Evolutionary conservation across 35 echinoderm and acorn worm species (phyloP).

Genomic region (Strongylocentrotus purpuratus): DNA sequence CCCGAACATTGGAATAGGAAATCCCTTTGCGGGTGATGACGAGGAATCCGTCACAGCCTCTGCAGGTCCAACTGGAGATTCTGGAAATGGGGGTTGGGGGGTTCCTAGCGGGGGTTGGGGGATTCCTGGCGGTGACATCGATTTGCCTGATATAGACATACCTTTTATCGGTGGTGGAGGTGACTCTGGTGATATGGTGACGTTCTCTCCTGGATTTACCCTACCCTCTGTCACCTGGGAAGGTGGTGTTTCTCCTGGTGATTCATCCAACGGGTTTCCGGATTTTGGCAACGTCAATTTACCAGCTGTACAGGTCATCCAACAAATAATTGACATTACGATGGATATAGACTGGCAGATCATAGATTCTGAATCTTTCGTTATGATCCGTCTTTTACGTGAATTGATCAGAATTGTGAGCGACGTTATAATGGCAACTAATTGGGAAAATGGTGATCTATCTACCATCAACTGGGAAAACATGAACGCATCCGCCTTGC

Average conservation of each 20-base stretch:
- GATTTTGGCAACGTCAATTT: not conserved
- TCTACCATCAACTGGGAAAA: not conserved
- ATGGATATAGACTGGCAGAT: not conserved
- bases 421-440: not conserved
- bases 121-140: not conserved
- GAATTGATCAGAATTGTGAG: not conserved
- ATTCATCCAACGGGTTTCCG: not conserved
- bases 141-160: not conserved
- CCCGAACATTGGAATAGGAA: not conserved
- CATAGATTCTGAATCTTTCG: not conserved
- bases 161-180: not conserved
- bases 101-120: not conserved
- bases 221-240: not conserved
- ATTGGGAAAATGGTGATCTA: conserved; percentile 24
- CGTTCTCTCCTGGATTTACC: not conserved
- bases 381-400: not conserved
- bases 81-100: not conserved
- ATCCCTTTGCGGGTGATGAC: not conserved
- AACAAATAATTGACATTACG: not conserved
- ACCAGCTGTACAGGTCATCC: not conserved
- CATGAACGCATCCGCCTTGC: not conserved
- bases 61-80: not conserved
- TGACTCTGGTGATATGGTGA: not conserved
- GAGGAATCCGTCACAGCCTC: not conserved
- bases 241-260: not conserved